phyloP scores from a whole-genome alignment of 2,797 vertebrate species.

The Smutsia temminckii region DNA sequence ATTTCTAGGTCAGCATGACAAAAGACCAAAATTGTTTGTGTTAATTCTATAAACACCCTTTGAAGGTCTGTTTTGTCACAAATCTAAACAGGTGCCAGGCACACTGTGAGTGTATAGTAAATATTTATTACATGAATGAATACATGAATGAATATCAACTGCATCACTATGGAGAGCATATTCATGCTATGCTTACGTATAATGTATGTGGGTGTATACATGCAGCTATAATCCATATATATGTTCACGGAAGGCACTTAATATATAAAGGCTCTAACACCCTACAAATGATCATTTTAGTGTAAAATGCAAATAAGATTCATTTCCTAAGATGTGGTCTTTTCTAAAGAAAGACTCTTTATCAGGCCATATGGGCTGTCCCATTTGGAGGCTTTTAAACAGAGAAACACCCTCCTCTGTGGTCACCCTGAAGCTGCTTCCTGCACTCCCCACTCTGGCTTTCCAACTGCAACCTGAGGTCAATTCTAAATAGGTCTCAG shows the following conservation, averaged over 20 bases:
- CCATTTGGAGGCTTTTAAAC: background rate
- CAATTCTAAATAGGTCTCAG: background rate
- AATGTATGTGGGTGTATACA: rapidly evolving
- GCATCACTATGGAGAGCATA: rapidly evolving
- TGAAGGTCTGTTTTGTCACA: background rate
- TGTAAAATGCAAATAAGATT: background rate
- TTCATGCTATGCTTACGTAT: background rate
- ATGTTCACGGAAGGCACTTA: background rate
- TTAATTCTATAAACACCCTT: background rate
- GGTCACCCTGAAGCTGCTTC: background rate
- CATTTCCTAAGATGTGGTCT: background rate
- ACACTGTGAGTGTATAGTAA: no score
- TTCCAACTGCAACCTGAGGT: background rate
- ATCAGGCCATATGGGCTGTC: background rate
- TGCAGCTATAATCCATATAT: background rate
- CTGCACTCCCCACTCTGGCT: background rate
- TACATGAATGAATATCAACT: background rate
- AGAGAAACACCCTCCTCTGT: background rate
- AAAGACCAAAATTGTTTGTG: background rate
- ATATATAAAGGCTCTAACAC: background rate
- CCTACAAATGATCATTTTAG: background rate
- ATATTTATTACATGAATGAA: background rate
- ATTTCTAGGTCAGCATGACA: background rate
- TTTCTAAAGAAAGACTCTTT: background rate
- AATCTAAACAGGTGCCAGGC: background rate